Percentiles rank a stretch among this genome's conserved stretches.
These are phyloP conservation scores for Thysanoteuthis rhombus DNA, from an alignment of 2,888 invertebrate genomes.

Conservation along the genomic window DNA sequence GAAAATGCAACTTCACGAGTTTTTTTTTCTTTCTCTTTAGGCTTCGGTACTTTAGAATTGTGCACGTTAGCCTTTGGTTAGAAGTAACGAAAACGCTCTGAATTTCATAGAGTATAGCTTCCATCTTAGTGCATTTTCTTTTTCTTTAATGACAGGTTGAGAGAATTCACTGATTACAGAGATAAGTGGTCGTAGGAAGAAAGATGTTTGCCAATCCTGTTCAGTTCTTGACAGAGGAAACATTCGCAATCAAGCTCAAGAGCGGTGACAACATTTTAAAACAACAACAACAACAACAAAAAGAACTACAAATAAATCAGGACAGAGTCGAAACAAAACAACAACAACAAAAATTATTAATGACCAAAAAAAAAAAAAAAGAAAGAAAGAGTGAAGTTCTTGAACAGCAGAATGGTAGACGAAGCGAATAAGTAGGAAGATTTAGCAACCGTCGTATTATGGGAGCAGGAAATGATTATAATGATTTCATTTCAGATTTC, in stretches of 20 bases:
- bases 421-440: neutral
- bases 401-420: neutral
- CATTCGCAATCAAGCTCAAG: neutral
- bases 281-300: too few species aligned
- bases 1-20: too few species aligned
- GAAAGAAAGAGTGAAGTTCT: neutral
- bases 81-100: too few species aligned
- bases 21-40: too few species aligned
- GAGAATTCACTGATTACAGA: neutral
- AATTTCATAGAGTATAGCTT: too few species aligned
- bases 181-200: neutral
- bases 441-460: neutral
- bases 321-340: neutral
- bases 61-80: too few species aligned
- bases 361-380: neutral
- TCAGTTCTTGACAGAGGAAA: neutral
- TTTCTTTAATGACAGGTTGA: too few species aligned
- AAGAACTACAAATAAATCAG: neutral
- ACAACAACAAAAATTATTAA: neutral
- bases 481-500: neutral
- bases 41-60: too few species aligned
- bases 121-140: too few species aligned
- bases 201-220: neutral
- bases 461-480: neutral
- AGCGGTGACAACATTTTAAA: neutral